Conservation (phyloP, 1,140 invertebrate species). For the Macrobrachium nipponense region DNA sequence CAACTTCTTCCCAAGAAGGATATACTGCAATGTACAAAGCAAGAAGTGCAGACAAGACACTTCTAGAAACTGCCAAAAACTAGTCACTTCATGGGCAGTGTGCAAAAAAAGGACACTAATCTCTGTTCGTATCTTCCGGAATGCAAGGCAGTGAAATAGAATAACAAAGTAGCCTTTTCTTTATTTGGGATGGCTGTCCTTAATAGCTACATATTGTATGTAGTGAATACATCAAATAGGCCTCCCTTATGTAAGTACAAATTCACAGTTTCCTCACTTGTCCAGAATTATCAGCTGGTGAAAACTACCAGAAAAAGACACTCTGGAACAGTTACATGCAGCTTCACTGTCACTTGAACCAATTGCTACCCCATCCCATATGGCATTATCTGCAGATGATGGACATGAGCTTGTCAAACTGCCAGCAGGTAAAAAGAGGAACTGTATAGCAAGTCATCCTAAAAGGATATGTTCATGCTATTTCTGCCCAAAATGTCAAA, state of each 20-base stretch:
- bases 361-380: conserved; percentile 6
- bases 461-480: not conserved
- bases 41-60: too few species aligned
- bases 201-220: conserved; percentile 18
- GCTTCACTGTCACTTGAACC: not conserved
- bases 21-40: not conserved
- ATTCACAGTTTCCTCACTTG: conserved; percentile 6
- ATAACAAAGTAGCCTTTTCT: too few species aligned
- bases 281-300: not conserved
- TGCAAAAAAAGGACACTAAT: too few species aligned
- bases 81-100: too few species aligned
- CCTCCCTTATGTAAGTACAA: conserved; percentile 13
- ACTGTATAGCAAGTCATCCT: conserved; percentile 11
- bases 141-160: too few species aligned
- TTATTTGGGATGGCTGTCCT: conserved; percentile 22
- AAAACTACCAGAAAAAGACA: not conserved
- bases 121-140: too few species aligned
- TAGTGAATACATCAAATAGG: conserved; percentile 6
- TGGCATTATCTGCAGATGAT: not conserved
- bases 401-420: not conserved
- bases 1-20: conserved; percentile 1
- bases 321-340: not conserved
- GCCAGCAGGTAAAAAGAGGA: not conserved
- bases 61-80: too few species aligned
- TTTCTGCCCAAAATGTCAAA: conserved; percentile 6